Evolutionary conservation across 53 echinoderm and acorn worm genomes (phyloP), one percentile per base, ranked within the genome.

Genomic region (Echinarachnius parma): DNA sequence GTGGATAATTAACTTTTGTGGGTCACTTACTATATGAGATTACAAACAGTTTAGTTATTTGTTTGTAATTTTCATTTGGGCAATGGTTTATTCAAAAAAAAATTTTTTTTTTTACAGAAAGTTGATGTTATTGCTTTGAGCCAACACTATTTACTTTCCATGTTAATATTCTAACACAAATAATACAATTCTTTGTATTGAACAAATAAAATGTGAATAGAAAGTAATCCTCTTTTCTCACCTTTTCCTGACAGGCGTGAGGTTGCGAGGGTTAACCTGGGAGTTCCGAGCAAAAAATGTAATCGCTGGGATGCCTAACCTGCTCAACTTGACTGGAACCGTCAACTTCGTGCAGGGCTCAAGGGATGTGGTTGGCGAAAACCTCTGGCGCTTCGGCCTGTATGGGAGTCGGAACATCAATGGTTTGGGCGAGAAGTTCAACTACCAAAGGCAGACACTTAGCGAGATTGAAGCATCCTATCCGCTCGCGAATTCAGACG

Each of bases 351-450:
- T 72, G 9, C 31, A 60, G 15, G 62, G 61, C 11, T 70, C 80
- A 34, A 28, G 45, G 5, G 46, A 77, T 49, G 83, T 98, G 11
- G 56, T 66, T 24, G 98, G 98, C 23, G 81, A 46, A 16, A 86
- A 86, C n/a, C 75, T 98, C 3, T 98, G 98, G 98, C 59, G 89
- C 13, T 82, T 92, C 2, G 84, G 82, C 20, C 69, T 92, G 52
- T 98, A 64, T 37, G 91, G 91, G 23, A 88, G 88, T 49, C 79
- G 62, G 31, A 72, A 82, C 27, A 34, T 13, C 0, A 46, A 85
- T 7, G 98, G 98, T 0, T 21, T 59, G 4, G 91, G 91, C 15
- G 75, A 69, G 14, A 79, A 64, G 45, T 94, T 90, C 58, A 83
- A 90, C 62, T 90, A 87, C 27, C 81, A 81, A 11, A 45, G 62